phyloP scores from a whole-genome alignment of 2,797 vertebrate genomes.

The Takifugu ocellatus region DNA sequence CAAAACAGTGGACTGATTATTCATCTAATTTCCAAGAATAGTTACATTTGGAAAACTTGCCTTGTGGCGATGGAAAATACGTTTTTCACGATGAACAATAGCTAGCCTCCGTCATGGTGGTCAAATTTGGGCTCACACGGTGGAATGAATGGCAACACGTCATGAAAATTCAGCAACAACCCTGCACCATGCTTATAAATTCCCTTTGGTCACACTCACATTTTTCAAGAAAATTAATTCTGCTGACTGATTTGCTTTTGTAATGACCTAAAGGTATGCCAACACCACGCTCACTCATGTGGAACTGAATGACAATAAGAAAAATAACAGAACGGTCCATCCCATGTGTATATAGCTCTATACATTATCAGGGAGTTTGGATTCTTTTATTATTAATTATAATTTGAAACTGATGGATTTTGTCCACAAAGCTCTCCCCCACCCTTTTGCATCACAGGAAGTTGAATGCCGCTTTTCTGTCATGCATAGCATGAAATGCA shows the following conservation, averaged over 20 bases:
- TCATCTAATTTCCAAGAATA: constrained; percentile 21
- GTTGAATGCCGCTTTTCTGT: too few relatives aligned
- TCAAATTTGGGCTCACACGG: constrained; percentile 35
- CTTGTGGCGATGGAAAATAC: constrained; percentile 17
- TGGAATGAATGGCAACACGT: constrained; percentile 31
- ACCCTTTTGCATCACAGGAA: too few relatives aligned
- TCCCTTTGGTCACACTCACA: constrained; percentile 64
- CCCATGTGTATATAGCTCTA: constrained; percentile 2
- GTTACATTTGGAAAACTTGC: constrained; percentile 10
- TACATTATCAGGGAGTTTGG: constrained; percentile 70
- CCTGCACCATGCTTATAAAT: constrained; percentile 62
- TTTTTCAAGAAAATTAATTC: constrained; percentile 77
- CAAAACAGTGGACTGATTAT: too few relatives aligned
- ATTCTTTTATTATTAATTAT: constrained; percentile 41
- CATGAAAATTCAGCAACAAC: constrained; percentile 61
- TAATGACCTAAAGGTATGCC: constrained; percentile 78
- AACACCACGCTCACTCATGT: constrained; percentile 67
- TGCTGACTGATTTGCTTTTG: constrained; percentile 79
- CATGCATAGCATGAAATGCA: too few relatives aligned
- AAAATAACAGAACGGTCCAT: constrained; percentile 61
- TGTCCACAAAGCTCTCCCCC: too few relatives aligned
- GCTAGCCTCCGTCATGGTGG: constrained; percentile 26
- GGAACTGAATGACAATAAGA: constrained; percentile 72
- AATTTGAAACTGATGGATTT: constrained; percentile 38
- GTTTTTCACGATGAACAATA: constrained; percentile 26